phyloP scores from a whole-genome alignment of 2,113 vertebrate species.

The Ancistrus triradiatus region DNA sequence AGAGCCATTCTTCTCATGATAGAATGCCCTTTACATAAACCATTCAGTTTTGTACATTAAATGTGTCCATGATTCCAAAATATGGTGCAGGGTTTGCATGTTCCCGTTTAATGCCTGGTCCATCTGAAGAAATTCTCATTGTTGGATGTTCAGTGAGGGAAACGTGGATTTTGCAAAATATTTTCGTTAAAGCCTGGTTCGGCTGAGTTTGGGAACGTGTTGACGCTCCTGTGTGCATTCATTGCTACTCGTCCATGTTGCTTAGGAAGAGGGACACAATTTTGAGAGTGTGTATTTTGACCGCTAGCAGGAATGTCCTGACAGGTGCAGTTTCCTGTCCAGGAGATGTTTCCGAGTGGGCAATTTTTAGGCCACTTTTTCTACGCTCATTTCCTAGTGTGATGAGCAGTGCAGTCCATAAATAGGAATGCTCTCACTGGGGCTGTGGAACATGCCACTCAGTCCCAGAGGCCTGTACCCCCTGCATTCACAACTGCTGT shows the following conservation, averaged over 20 bases:
- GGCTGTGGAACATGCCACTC: constrained; percentile 6
- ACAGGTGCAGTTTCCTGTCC: constrained; percentile 15
- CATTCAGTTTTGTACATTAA: too few species aligned
- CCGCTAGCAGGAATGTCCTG: constrained; percentile 8
- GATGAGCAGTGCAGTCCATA: not conserved
- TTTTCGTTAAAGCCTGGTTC: not conserved
- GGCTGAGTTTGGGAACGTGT: not conserved
- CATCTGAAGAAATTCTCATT: too few species aligned
- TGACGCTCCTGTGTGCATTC: not conserved
- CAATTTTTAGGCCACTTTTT: constrained; percentile 19
- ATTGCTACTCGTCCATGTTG: not conserved
- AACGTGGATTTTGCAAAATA: not conserved
- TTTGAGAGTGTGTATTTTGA: constrained; percentile 14
- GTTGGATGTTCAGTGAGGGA: not conserved
- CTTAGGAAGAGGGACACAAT: not conserved
- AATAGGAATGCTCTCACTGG: not conserved
- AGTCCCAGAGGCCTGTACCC: too few species aligned
- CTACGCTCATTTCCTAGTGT: not conserved
- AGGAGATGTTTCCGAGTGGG: constrained; percentile 15
- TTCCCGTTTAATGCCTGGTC: not conserved
- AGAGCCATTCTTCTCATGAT: too few species aligned
- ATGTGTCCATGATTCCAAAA: too few species aligned
- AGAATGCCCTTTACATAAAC: too few species aligned
- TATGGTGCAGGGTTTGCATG: not conserved
- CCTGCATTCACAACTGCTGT: too few species aligned